Base-by-base conservation (phyloP, 2,888 invertebrate genomes). In the Penaeus monodon region DNA sequence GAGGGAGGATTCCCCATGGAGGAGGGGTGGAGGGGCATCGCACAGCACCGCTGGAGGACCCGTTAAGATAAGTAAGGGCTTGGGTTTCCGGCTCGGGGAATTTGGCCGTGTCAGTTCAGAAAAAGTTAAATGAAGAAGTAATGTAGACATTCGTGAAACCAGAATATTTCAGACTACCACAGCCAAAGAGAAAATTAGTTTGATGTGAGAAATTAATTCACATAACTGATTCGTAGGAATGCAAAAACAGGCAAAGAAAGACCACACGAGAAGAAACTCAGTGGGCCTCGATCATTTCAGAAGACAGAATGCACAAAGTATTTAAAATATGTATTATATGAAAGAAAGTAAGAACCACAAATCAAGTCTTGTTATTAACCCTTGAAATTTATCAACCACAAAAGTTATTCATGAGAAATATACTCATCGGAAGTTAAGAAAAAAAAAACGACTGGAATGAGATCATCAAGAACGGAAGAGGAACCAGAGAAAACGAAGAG, bases 41-140 rank as follows among this genome's bases (percentile, higher is more conserved):
- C 87, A 88, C 22, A 76, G 74, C 74, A 88, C 76, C 29, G 87
- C 87, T 88, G 87, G 33, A 65, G 76, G 76, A 70, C 74, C 44
- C 78, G 76, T 65, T 7, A 24, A 78, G 78, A 29, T 57, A 57
- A 74, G 74, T 29, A 74, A 74, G 38, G 12, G 33, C 57, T 57
- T 57, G 57, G 57, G 57, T 20, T 57, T 20, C 17, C 57, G 57
- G 57, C 57, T 57, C 57, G 57, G 57, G 57, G 57, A 17, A 57
- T 57, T 57, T 57, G 57, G 57, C 57, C 57, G 57, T 57, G 17
- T 57, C 57, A 57, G 57, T 57, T 57, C 57, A 57, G 57, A 57
- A 57, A 57, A 57, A 57, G 57, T 57, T 57, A 1, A 57, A 57
- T 17, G 57, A 57, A 57, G 57, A 17, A 57, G 57, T 57, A 57